Conservation (phyloP, 2,888 invertebrate species). For the Fragum fragum region DNA sequence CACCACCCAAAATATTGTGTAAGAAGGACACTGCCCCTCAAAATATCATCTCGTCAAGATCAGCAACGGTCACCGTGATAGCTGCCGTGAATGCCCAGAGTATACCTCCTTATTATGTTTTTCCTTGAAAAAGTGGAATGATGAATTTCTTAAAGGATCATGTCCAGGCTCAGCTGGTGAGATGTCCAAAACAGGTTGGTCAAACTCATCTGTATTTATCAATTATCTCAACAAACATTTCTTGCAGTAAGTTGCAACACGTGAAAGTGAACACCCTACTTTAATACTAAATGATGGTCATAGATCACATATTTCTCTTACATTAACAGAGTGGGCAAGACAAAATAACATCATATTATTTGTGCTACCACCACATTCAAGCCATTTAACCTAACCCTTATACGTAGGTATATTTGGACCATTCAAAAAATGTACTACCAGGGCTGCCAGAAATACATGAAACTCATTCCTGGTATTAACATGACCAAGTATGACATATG, state of each 20-base stretch:
- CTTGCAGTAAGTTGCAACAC: neutral
- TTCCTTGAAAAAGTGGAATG: neutral
- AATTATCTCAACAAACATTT: too few relatives aligned
- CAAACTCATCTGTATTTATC: conserved; percentile 2
- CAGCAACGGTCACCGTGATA: too few relatives aligned
- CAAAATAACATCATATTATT: too few relatives aligned
- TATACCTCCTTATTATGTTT: neutral
- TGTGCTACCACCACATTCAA: too few relatives aligned
- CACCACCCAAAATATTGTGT: too few relatives aligned
- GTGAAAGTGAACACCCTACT: neutral
- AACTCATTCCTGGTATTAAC: neutral
- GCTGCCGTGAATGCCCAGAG: neutral
- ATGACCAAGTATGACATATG: neutral
- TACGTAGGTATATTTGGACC: conserved; percentile 50
- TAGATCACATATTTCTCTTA: too few relatives aligned
- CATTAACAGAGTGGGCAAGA: too few relatives aligned
- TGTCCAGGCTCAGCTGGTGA: conserved; percentile 16
- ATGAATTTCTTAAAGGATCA: neutral
- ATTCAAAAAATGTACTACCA: conserved; percentile 43
- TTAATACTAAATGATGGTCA: too few relatives aligned
- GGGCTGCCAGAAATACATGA: conserved; percentile 19
- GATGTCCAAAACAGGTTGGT: conserved; percentile 20
- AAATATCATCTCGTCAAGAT: too few relatives aligned
- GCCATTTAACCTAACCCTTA: too few relatives aligned
- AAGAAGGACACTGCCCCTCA: too few relatives aligned